Base-by-base conservation (phyloP, 1,140 invertebrate genomes). In the Anthonomus grandis region DNA sequence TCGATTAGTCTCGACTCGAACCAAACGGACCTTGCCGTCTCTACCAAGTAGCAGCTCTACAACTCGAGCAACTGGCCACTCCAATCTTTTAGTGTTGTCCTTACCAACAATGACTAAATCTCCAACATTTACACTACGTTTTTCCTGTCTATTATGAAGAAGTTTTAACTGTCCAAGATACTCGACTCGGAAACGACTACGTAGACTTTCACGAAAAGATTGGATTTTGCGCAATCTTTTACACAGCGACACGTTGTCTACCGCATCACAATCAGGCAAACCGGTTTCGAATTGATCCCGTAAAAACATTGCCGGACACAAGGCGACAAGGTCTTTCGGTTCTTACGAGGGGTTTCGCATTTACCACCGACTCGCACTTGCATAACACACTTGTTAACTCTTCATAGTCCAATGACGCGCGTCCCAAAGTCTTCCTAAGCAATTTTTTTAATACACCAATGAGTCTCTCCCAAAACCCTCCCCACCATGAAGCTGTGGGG, bases 401-500 rank as follows among this genome's bases (percentile, higher is more conserved):
- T 41, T 74, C 69, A 24, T 60, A 60, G 34, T 51, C 52, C 17
- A 73, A 37, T 13, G 31, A 47, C 2, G 63, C 59, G 22, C 50
- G 59, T 39, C 65, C 67, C 0, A 73, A 37, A 48, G 60, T 59
- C 39, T 60, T 59, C 6, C 63, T 60, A 17, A 42, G 6, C 64
- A 21, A 8, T 67, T 75, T 10, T 57, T 72, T 73, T 8, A 70
- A 17, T 0, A 63, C 6, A 24, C 64, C 42, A 18, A 72, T 58
- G 0, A 70, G 39, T 2, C 70, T 36, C 45, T 71, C 66, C 65
- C 66, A 71, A 61, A 61, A 71, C 42, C 67, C 66, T 42, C 68
- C 67, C 69, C 69, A 71, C 67, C 68, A 72, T 2, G 71, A 42
- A 17, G 71, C 68, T 8, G 64, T 52, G 9, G 72, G 69, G n/a